Conservation (phyloP, 2,797 vertebrate species). For the Trichosurus vulpecula region DNA sequence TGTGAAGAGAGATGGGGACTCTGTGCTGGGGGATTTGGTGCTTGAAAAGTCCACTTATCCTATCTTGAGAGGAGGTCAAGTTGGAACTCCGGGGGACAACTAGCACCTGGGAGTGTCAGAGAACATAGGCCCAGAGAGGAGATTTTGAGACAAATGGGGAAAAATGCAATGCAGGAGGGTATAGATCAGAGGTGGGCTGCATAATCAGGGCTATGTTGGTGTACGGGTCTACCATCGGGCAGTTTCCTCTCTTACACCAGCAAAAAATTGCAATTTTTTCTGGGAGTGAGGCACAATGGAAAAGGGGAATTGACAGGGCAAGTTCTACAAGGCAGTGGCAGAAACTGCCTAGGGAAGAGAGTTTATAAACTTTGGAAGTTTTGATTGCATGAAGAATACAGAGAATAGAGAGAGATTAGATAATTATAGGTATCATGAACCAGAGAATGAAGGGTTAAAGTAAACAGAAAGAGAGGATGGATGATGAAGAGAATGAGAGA, state of each 20-base stretch:
- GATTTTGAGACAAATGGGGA: not conserved
- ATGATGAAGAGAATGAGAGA: not conserved
- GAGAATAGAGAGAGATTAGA: not conserved
- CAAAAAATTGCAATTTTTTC: not conserved
- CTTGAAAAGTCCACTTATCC: not conserved
- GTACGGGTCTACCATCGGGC: not conserved
- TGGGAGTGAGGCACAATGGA: not conserved
- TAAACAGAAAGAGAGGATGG: not conserved
- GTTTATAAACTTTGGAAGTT: not conserved
- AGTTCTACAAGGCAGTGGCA: not conserved
- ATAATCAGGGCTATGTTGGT: not conserved
- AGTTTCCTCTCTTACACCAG: not conserved
- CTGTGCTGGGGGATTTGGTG: not conserved
- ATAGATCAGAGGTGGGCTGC: not conserved
- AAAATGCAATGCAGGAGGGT: not conserved
- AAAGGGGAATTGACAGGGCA: not conserved
- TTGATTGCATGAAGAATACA: not conserved
- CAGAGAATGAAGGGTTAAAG: not conserved
- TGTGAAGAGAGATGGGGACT: not conserved
- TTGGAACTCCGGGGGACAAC: too few relatives aligned
- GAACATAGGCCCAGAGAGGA: not conserved
- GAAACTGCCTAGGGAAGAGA: not conserved
- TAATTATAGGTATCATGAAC: not conserved
- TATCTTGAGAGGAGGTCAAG: not conserved
- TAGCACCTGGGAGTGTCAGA: not conserved